Evolutionary conservation across 2,113 vertebrate genomes (phyloP).

Genomic region (Argyrosomus japonicus): DNA sequence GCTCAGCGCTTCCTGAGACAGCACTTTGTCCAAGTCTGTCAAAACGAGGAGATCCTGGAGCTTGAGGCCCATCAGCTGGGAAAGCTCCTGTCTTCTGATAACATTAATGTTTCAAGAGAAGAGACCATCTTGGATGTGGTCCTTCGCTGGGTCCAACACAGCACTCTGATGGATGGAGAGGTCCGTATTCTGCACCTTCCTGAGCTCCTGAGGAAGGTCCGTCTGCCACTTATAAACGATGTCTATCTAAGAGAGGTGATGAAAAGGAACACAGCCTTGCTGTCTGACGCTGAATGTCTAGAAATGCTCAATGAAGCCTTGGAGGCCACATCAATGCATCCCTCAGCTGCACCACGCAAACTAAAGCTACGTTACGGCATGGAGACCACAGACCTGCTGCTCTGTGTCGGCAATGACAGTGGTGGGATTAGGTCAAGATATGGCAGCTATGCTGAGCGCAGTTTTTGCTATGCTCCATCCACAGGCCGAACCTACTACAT

Average conservation of each 20-base stretch:
- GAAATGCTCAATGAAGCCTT: slow-evolving; percentile 81
- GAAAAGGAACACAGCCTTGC: slow-evolving; percentile 89
- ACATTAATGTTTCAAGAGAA: slow-evolving; percentile 93
- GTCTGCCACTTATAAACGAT: slow-evolving; percentile 88
- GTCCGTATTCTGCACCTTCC: slow-evolving; percentile 83
- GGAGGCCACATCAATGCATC: slow-evolving; percentile 75
- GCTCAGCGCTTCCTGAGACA: slow-evolving; percentile 89
- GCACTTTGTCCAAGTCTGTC: slow-evolving; percentile 93
- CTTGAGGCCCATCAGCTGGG: slow-evolving; percentile 90
- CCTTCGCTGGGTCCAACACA: slow-evolving; percentile 90
- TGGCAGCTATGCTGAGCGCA: slow-evolving; percentile 90
- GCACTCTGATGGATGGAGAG: slow-evolving; percentile 62
- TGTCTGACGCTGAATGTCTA: slow-evolving; percentile 87
- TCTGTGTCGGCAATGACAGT: slow-evolving; percentile 93
- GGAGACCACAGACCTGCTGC: slow-evolving; percentile 94
- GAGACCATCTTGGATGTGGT: slow-evolving; percentile 95
- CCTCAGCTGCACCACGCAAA: slow-evolving; percentile 82
- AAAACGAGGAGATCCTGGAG: slow-evolving; percentile 94
- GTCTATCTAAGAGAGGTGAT: slow-evolving; percentile 88
- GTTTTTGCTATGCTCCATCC: slow-evolving; percentile 91
- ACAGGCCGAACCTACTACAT: slow-evolving; percentile 92
- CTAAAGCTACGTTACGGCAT: slow-evolving; percentile 93
- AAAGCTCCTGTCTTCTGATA: slow-evolving; percentile 90
- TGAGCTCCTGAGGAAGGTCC: slow-evolving; percentile 92
- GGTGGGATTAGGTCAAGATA: slow-evolving; percentile 92